Evolutionary conservation across 2,888 invertebrate species (phyloP), one percentile per base, ranked within the genome.

Genomic region (Microchrysa polita): DNA sequence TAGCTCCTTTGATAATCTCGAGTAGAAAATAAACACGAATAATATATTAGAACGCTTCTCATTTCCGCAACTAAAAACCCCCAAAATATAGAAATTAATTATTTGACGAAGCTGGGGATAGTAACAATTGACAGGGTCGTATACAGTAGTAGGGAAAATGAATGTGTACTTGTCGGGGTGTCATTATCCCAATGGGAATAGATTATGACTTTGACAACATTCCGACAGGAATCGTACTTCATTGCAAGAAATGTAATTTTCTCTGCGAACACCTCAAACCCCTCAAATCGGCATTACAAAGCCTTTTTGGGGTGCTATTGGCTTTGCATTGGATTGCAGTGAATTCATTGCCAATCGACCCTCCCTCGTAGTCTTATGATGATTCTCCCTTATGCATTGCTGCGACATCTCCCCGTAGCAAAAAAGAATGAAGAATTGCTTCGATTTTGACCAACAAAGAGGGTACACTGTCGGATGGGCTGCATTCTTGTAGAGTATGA

Each of bases 171-270:
- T 67, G 73, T 67, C 74, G 71, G 75, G 72, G 73, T 74, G 74
- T 74, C 74, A 74, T 75, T 75, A 75, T 72, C 75, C 74, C 75
- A 27, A 60, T 67, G 75, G 75, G 75, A 75, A 74, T 75, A 73
- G 74, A 73, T 75, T 57, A 75, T 72, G 74, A 72, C 75, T 73
- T 72, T 20, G 42, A 59, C 57, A 59, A 65, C 69, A 73, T 42
- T 10, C 12, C 18, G 40, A 27, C 23, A 34, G n/a, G 60, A 60
- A 63, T 40, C 14, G 18, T 42, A 16, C 40, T n/a, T 73, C 73
- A 75, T 73, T 59, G 57, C 59, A 55, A 75, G 73, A 75, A 73
- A 75, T 75, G 75, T 75, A 75, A 75, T 75, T 73, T 75, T 60
- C 65, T 55, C 73, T 55, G 74, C 53, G 65, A 65, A 42, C 55